Evolutionary conservation across 2,797 vertebrate genomes (phyloP), one percentile per base, ranked within the genome.

Genomic region (Microctenopoma lineatum): DNA sequence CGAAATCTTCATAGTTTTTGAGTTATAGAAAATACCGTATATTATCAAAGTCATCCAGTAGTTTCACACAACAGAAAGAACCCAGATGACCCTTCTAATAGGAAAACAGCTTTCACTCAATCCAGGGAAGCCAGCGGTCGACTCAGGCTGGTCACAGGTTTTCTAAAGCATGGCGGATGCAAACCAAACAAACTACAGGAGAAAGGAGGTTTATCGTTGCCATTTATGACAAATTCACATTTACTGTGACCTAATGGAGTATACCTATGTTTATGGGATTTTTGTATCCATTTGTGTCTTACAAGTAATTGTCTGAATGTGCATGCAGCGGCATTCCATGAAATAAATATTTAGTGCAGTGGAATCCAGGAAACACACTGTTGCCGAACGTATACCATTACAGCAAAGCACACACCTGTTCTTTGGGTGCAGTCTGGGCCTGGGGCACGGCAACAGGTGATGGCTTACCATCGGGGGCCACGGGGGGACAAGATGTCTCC

Each of bases 191-290:
- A 68, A 70, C 21, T 39, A 39, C 69, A n/a, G 21, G n/a, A 58
- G 52, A 62, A 3, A 48, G 27, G 36, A 57, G 73, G 11, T 93
- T 96, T 95, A 93, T 95, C 80, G 60, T 74, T 81, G 75, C 61
- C 58, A 57, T 51, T 55, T 79, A 41, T 39, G 4, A 34, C 7
- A 34, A 8, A 34, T 9, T 34, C 7, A 34, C 32, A 34, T 34
- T 34, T 34, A 34, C 32, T 34, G 32, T 34, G 32, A 34, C 9
- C 8, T 34, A 34, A 34, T 34, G 32, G 32, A 34, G 7, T 34
- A 34, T 7, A 34, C 2, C 32, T 8, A 34, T 34, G 32, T 34
- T 34, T 34, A 34, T 34, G 9, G 4, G 29, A 32, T 32, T 32
- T 32, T 32, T 32, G 29, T 32, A 32, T 32, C 7, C 7, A 32